Percentiles rank a stretch among this genome's conserved stretches.
Conservation (phyloP, 1,140 invertebrate genomes). For the Myzus persicae region DNA sequence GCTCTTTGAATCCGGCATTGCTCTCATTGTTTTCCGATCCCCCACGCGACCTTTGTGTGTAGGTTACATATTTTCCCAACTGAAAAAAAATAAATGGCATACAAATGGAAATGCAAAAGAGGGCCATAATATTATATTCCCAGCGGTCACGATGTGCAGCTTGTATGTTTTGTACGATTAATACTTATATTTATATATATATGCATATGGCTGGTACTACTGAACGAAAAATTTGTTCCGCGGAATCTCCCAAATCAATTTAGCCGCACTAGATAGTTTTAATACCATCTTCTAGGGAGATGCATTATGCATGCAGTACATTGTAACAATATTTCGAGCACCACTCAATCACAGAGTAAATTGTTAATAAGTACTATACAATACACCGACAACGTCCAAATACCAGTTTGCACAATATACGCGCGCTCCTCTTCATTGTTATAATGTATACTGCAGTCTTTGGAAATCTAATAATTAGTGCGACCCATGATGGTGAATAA, state of each 20-base stretch:
- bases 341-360: neutral
- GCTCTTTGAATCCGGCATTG: slow-evolving; percentile 40
- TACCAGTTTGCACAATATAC: neutral
- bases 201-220: neutral
- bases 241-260: neutral
- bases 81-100: slow-evolving; percentile 43
- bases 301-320: neutral
- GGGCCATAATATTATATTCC: slow-evolving; percentile 39
- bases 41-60: slow-evolving; percentile 54
- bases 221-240: neutral
- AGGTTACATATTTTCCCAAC: slow-evolving; percentile 52
- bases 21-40: slow-evolving; percentile 49
- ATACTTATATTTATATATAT: neutral
- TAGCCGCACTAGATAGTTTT: neutral
- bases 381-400: neutral
- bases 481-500: neutral
- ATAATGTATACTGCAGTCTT: no score
- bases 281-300: neutral
- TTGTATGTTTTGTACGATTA: neutral
- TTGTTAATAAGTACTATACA: neutral
- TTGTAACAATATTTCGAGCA: neutral
- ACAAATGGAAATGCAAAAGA: slow-evolving; percentile 51
- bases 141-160: slow-evolving; percentile 25
- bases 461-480: neutral
- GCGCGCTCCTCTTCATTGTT: neutral